Percentiles rank a stretch among this genome's conserved stretches.
Evolutionary conservation across 2,888 invertebrate genomes (phyloP).

Genomic region (Dicroscelio sp.): DNA sequence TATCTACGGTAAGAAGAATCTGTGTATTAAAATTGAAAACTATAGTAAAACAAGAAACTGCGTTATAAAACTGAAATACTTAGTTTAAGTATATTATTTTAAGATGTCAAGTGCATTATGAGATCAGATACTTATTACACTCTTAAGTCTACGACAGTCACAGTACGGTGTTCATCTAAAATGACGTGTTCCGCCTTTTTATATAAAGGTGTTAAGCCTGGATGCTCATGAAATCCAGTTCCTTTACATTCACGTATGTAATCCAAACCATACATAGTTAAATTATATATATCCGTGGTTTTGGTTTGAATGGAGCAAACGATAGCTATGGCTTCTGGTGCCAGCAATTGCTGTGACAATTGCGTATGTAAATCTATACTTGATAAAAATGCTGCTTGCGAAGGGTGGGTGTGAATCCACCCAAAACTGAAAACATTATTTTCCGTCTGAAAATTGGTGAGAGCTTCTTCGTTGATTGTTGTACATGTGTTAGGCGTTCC

Average conservation of each 20-base stretch:
- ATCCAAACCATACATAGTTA: neutral
- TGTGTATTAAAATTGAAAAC: too few species aligned
- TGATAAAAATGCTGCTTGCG: neutral
- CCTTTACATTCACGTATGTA: neutral
- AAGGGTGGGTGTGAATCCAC: constrained; percentile 19
- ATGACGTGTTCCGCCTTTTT: constrained; percentile 21
- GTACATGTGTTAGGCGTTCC: neutral
- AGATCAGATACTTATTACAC: neutral
- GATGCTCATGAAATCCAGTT: constrained; percentile 18
- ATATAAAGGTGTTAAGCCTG: neutral
- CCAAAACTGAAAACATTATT: neutral
- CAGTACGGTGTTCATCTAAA: neutral
- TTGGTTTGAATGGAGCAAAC: neutral
- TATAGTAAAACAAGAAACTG: too few species aligned
- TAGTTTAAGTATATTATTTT: too few species aligned
- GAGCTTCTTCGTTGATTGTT: neutral
- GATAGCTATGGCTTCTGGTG: neutral
- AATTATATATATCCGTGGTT: neutral
- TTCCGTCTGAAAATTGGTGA: neutral
- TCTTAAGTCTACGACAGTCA: neutral
- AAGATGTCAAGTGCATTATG: too few species aligned
- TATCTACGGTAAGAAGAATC: too few species aligned
- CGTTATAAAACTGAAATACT: too few species aligned
- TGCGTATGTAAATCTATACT: constrained; percentile 29
- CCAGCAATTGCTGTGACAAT: neutral